These are phyloP conservation scores for Cybosia mesomella DNA, from an alignment of 2,888 invertebrate species.

Conservation along the genomic window DNA sequence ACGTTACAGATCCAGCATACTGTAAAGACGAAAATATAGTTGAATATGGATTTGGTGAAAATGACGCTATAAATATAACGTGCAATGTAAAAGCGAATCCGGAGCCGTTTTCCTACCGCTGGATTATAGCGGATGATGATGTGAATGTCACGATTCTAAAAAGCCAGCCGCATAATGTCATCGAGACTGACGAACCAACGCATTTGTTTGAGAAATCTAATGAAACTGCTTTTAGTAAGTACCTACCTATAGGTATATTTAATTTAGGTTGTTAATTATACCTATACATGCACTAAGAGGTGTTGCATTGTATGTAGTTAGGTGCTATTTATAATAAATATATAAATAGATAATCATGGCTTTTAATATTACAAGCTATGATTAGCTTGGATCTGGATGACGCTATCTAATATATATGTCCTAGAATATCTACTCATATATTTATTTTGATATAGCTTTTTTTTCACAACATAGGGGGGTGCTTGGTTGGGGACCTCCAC, in stretches of 20 bases:
- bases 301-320: too few species aligned
- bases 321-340: too few species aligned
- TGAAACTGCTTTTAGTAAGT: constrained; percentile 72
- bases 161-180: constrained; percentile 55
- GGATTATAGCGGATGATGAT: constrained; percentile 71
- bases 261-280: too few species aligned
- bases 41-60: constrained; percentile 74
- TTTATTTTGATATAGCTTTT: too few species aligned
- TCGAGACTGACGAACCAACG: constrained; percentile 63
- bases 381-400: too few species aligned
- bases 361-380: too few species aligned
- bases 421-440: too few species aligned
- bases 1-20: constrained; percentile 70
- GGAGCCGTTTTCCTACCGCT: constrained; percentile 66
- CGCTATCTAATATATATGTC: too few species aligned
- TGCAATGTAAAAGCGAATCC: constrained; percentile 75
- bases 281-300: too few species aligned
- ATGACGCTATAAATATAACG: constrained; percentile 73
- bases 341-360: too few species aligned
- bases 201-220: constrained; percentile 71
- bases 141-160: constrained; percentile 59
- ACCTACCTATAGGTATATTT: background rate
- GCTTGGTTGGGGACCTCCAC: too few species aligned
- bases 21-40: constrained; percentile 67
- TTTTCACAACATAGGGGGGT: too few species aligned